Conservation (phyloP, 1,140 invertebrate species). For the Calephelis virginiensis region DNA sequence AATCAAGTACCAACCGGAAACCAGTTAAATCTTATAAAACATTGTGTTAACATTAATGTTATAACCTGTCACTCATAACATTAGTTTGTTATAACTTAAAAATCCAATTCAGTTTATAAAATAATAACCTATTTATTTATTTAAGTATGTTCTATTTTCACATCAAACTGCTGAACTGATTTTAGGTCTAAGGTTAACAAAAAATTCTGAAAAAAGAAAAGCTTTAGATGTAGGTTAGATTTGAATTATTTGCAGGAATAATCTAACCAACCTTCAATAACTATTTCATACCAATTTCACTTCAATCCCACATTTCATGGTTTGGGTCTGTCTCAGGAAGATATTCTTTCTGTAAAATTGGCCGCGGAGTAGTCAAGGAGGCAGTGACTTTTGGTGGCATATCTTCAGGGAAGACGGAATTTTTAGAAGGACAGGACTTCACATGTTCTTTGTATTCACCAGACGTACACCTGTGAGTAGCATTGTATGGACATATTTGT, state of each 20-base stretch:
- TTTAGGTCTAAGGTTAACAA: no score
- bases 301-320: slow-evolving; percentile 47
- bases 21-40: no score
- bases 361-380: slow-evolving; percentile 29
- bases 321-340: slow-evolving; percentile 44
- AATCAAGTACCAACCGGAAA: no score
- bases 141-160: no score
- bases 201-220: not conserved
- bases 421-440: slow-evolving; percentile 37
- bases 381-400: slow-evolving; percentile 23
- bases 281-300: not conserved
- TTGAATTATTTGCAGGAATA: not conserved
- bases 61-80: no score
- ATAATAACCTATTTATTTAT: no score
- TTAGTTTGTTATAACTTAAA: no score
- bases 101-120: no score
- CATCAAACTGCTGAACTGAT: no score
- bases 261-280: not conserved
- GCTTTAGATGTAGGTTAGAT: no score
- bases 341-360: slow-evolving; percentile 38
- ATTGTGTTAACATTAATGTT: no score
- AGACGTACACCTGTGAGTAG: slow-evolving; percentile 60
- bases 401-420: slow-evolving; percentile 33
- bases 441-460: slow-evolving; percentile 40
- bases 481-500: slow-evolving; percentile 66